Conservation (phyloP, 2,113 vertebrate species). For the Melospiza melodia region DNA sequence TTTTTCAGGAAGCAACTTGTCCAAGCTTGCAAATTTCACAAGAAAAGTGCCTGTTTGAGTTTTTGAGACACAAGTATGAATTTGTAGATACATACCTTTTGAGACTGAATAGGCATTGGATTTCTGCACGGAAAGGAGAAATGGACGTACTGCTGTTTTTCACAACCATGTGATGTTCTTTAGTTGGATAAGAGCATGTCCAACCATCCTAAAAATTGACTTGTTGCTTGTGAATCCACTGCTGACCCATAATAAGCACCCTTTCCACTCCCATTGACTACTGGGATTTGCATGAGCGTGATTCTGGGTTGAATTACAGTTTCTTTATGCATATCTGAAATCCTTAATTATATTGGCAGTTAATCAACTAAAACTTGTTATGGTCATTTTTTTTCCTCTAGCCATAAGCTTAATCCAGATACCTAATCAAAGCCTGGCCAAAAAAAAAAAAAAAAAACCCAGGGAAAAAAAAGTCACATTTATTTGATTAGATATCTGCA, state of each 20-base stretch:
- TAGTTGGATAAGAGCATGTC: accelerated
- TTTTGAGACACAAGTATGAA: not conserved
- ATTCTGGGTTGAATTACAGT: not conserved
- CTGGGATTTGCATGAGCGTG: not conserved
- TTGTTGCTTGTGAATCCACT: not conserved
- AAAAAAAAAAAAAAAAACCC: not conserved
- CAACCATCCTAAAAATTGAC: not conserved
- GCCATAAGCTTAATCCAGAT: not conserved
- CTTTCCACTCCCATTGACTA: not conserved
- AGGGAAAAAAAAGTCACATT: not conserved
- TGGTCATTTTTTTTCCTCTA: not conserved
- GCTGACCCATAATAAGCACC: not conserved
- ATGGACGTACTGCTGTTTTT: not conserved
- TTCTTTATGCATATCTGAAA: not conserved
- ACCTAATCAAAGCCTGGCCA: not conserved
- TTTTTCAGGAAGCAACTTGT: constrained; percentile 22
- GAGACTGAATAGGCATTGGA: not conserved
- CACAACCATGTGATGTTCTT: not conserved
- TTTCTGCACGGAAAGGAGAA: not conserved
- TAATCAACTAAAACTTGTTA: not conserved
- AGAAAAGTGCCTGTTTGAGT: not conserved
- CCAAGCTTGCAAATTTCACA: not conserved
- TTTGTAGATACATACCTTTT: not conserved
- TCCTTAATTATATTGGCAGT: not conserved
- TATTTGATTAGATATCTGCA: constrained; percentile 31